Percentiles rank a stretch among this genome's conserved stretches.
These are phyloP conservation scores for Dorcus parallelipipedus DNA, from an alignment of 2,888 invertebrate species.

Conservation along the genomic window DNA sequence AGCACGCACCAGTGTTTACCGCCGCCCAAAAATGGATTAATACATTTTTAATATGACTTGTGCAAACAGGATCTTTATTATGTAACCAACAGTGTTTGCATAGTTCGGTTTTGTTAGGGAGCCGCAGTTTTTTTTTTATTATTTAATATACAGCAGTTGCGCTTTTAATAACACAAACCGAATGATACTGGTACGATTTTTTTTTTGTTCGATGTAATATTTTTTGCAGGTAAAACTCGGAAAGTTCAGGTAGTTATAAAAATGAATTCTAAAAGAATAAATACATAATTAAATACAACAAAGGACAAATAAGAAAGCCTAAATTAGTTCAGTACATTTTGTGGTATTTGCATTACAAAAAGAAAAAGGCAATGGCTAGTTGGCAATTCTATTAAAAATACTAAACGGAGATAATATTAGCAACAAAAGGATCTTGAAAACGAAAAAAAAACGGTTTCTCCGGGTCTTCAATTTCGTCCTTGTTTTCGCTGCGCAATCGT, in stretches of 20 bases:
- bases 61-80: constrained; percentile 46
- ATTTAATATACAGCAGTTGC: too few relatives aligned
- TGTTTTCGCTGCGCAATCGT: constrained; percentile 27
- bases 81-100: constrained; percentile 38
- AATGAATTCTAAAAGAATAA: too few relatives aligned
- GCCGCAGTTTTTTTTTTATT: constrained; percentile 13
- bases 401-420: constrained; percentile 7
- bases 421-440: constrained; percentile 3
- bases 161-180: too few relatives aligned
- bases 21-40: constrained; percentile 49
- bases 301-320: too few relatives aligned
- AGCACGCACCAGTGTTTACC: constrained; percentile 42
- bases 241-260: too few relatives aligned
- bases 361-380: too few relatives aligned
- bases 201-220: too few relatives aligned
- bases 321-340: too few relatives aligned
- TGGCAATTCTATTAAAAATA: neutral
- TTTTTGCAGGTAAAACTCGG: too few relatives aligned
- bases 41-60: constrained; percentile 50
- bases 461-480: constrained; percentile 25
- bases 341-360: too few relatives aligned
- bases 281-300: too few relatives aligned
- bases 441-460: constrained; percentile 5
- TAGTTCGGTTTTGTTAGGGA: constrained; percentile 36
- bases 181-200: too few relatives aligned